Base-by-base conservation (phyloP, 1,140 invertebrate species). In the Drosophila carrolli region DNA sequence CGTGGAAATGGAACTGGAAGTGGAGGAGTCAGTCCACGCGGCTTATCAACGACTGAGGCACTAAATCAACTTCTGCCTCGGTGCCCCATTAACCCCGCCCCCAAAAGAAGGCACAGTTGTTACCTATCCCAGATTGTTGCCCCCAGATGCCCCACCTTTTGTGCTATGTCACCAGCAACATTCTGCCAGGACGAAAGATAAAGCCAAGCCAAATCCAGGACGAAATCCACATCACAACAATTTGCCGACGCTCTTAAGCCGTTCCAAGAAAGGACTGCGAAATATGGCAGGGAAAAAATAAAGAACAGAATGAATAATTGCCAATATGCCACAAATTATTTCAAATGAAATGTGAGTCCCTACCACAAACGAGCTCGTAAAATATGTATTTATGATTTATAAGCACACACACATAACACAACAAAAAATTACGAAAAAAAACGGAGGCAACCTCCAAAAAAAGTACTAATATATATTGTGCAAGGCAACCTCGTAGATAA, bases 301-400 rank as follows among this genome's bases (percentile, higher is more conserved):
- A 59, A 62, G 43, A 77, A 67, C 58, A 57, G 53, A 53, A 89
- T 88, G 84, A 88, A 88, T 88, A 88, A 88, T 88, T 88, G 84
- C 84, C 84, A 88, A 88, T 89, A 89, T 88, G 84, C 84, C 84
- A 88, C 84, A 88, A 88, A 88, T 88, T 88, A 88, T 89, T 89
- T 88, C 84, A 88, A 88, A 88, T 89, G 83, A 88, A 88, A 89
- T 88, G 83, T 88, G 84, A 88, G 83, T 83, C 66, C 58, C 75
- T 27, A 51, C 75, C 66, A 61, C 75, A 77, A 77, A 77, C 75
- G 66, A 78, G 66, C 75, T 78, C 75, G 75, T 78, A 78, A 78
- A 71, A 78, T 78, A 78, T 76, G 81, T 86, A 86, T 88, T 88
- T 88, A 88, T 88, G 84, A 88, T 88, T 88, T 88, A 88, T 88